Percentiles rank a stretch among this genome's conserved stretches.
Conservation (phyloP, 2,888 invertebrate species). For the Tanypteryx hageni region DNA sequence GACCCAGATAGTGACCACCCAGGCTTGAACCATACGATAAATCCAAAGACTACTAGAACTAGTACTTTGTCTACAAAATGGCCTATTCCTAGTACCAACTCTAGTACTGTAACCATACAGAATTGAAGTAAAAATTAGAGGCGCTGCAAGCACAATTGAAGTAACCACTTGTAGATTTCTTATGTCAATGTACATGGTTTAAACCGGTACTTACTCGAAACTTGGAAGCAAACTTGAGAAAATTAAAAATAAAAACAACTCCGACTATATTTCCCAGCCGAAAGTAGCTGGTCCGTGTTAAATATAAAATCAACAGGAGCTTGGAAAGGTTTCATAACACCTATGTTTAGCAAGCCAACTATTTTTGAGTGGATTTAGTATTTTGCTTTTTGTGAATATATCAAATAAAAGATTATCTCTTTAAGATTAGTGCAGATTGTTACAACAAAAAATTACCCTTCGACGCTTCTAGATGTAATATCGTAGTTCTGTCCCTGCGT, state of each 20-base stretch:
- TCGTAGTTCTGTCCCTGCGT: no score
- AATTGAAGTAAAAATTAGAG: slow-evolving; percentile 34
- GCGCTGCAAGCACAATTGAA: slow-evolving; percentile 56
- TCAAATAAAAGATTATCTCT: neutral
- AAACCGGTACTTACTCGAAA: slow-evolving; percentile 31
- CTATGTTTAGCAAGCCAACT: slow-evolving; percentile 37
- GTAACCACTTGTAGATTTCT: slow-evolving; percentile 63
- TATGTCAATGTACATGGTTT: neutral
- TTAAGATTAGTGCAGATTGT: neutral
- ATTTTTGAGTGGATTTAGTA: slow-evolving; percentile 24
- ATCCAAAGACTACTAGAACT: neutral
- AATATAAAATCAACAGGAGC: slow-evolving; percentile 10
- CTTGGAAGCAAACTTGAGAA: neutral
- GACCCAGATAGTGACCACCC: neutral
- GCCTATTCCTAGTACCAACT: neutral
- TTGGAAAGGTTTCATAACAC: slow-evolving; percentile 42
- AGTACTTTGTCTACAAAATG: neutral
- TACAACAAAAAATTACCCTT: neutral
- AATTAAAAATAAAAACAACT: neutral
- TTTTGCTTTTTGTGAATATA: neutral
- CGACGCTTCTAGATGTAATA: no score
- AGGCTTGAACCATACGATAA: neutral
- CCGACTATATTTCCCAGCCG: neutral
- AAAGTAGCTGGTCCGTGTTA: neutral
- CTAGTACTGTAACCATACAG: neutral